A percentile compares a stretch with the other conserved stretches of the same genome.
phyloP scores from a whole-genome alignment of 1,140 invertebrate genomes.

The Limonius californicus region DNA sequence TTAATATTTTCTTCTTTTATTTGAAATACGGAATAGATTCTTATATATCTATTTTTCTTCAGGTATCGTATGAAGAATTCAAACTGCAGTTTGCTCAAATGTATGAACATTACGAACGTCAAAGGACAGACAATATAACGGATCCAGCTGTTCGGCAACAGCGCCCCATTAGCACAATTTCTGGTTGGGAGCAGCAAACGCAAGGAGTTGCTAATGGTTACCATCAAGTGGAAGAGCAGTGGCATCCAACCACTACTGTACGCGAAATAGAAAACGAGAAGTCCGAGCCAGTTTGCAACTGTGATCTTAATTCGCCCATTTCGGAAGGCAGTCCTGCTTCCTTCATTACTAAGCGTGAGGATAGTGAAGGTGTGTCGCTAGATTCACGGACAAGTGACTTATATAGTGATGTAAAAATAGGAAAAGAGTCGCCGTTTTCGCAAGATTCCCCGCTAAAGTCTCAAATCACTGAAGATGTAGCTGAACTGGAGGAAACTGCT shows the following conservation, averaged over 20 bases:
- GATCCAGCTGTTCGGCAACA: conserved; percentile 89
- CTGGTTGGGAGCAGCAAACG: conserved; percentile 77
- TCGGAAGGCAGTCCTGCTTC: conserved; percentile 56
- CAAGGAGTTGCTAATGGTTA: conserved; percentile 48
- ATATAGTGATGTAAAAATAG: conserved; percentile 53
- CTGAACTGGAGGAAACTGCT: conserved; percentile 6
- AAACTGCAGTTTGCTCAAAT: conserved; percentile 93
- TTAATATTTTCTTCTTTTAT: too few relatives aligned
- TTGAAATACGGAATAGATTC: too few relatives aligned
- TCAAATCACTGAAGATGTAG: conserved; percentile 32
- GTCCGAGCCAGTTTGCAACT: conserved; percentile 49
- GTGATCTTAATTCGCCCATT: conserved; percentile 55
- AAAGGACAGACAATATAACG: conserved; percentile 89
- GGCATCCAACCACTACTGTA: conserved; percentile 47
- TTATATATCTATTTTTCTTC: conserved; percentile 14
- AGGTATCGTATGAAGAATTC: conserved; percentile 96
- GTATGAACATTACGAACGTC: conserved; percentile 95
- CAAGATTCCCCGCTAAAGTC: conserved; percentile 40
- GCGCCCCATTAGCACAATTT: conserved; percentile 92
- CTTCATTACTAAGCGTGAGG: conserved; percentile 49
- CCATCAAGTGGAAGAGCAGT: conserved; percentile 44
- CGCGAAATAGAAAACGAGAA: conserved; percentile 47
- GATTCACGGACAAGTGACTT: conserved; percentile 53
- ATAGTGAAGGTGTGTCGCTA: conserved; percentile 52
- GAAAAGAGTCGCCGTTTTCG: conserved; percentile 44